phyloP scores from a whole-genome alignment of 2,797 vertebrate species.

The Semotilus atromaculatus region DNA sequence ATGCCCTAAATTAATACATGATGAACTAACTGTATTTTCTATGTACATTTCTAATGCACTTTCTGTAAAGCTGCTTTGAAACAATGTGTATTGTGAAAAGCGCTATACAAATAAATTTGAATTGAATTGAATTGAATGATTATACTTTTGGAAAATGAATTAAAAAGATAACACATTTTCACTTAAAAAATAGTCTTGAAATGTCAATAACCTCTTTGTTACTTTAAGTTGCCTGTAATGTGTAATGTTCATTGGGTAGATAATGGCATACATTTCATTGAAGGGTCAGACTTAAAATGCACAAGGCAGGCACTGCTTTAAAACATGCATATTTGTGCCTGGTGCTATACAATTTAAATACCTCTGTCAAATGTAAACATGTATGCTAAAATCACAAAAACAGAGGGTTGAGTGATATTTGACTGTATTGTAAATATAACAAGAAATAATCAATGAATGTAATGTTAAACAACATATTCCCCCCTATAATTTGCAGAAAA shows the following conservation, averaged over 20 bases:
- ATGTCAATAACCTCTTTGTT: too few species aligned
- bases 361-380: conserved; percentile 4
- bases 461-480: neutral
- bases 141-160: neutral
- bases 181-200: too few species aligned
- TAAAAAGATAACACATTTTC: neutral
- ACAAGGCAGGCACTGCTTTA: neutral
- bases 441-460: neutral
- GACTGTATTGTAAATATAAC: neutral
- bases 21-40: too few species aligned
- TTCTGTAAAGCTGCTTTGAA: too few species aligned
- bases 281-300: neutral
- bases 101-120: too few species aligned
- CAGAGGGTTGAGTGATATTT: neutral
- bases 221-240: too few species aligned
- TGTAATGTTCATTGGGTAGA: too few species aligned
- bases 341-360: neutral
- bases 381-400: conserved; percentile 4
- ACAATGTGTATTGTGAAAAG: too few species aligned
- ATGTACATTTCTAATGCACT: too few species aligned
- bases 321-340: neutral
- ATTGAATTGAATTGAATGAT: too few species aligned
- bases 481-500: neutral
- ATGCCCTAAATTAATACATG: too few species aligned
- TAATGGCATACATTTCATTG: neutral